Evolutionary conservation across 2,888 invertebrate genomes (phyloP).

Genomic region (Idaea biselata): DNA sequence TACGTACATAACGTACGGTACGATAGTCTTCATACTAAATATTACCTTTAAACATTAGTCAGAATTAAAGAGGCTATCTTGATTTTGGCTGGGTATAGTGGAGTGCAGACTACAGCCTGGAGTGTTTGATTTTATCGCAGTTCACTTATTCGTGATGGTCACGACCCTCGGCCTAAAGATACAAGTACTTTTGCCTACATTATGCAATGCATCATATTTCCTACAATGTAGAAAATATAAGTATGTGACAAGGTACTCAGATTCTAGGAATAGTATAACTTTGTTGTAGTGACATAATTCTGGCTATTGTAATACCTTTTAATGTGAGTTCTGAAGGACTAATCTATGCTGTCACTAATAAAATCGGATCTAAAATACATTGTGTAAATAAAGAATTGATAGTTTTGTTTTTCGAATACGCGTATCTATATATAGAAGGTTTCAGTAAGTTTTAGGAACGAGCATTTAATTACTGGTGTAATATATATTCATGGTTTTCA

Average conservation of each 20-base stretch:
- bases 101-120: background rate
- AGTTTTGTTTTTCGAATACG: background rate
- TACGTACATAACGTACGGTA: background rate
- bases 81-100: background rate
- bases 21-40: background rate
- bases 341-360: background rate
- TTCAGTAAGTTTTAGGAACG: background rate
- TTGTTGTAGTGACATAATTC: background rate
- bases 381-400: conserved; percentile 20
- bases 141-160: background rate
- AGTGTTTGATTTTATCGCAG: background rate
- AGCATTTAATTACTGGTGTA: background rate
- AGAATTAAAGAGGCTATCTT: background rate
- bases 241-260: background rate
- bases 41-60: background rate
- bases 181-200: background rate
- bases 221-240: background rate
- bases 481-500: conserved; percentile 5
- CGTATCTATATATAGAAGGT: background rate
- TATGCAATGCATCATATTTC: background rate
- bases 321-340: background rate
- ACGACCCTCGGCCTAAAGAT: background rate
- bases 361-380: background rate
- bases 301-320: conserved; percentile 21
- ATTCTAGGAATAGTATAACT: background rate